Evolutionary conservation across 2,113 vertebrate species (phyloP), one percentile per base, ranked within the genome.

Genomic region (Nicator chloris): DNA sequence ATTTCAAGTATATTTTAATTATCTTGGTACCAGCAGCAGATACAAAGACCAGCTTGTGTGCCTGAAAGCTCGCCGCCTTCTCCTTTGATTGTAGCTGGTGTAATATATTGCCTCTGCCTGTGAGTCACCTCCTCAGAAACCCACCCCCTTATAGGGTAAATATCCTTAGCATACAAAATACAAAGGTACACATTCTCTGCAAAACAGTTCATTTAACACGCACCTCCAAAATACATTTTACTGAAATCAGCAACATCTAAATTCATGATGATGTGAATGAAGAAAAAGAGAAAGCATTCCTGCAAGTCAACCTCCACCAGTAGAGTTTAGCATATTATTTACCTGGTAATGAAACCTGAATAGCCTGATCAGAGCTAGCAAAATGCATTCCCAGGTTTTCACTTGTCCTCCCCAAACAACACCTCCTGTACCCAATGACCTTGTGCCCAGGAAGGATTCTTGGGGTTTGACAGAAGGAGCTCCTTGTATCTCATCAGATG

Each of bases 11-110:
- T 33, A 88, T 78, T 76, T 86, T 79, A 39, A 82, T 68, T 87
- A 56, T n/a, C 40, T 59, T 68, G 44, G 6, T 61, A 83, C 26
- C 47, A 78, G 50, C 2, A 91, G 59, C 9, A 15, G 40, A 44
- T 26, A 31, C 3, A 8, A 82, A 90, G 47, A 66, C 26, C 60
- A 40, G 39, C 19, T 33, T 42, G 11, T 24, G 45, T 70, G 45
- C 17, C 63, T 88, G 18, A 65, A 92, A 75, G 21, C 30, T 71
- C 13, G 1, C 70, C 53, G 56, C 27, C 24, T 50, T 66, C 69
- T 75, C 23, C 33, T 39, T 31, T 39, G 53, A 1, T 1, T 4
- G 1, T 2, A 39, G 23, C 1, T 60, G 16, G 21, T 6, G 3
- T 22, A n/a, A 61, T 7, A 4, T 17, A 64, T 16, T 17, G 60